A percentile compares a stretch with the other conserved stretches of the same genome.
phyloP scores from a whole-genome alignment of 2,113 vertebrate genomes.

The Pipra filicauda region DNA sequence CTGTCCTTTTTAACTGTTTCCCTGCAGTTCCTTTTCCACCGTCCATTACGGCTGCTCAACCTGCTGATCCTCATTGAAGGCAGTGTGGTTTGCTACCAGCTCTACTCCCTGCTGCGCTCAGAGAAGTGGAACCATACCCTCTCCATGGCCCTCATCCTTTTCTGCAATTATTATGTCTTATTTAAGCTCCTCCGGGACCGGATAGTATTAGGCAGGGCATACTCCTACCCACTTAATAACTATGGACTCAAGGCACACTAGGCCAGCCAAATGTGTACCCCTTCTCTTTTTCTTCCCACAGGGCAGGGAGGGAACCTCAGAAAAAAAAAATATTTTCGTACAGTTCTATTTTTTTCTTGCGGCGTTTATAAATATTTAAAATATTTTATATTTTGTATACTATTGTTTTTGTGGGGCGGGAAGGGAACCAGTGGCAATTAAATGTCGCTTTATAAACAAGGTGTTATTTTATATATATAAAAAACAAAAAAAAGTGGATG shows the following conservation, averaged over 20 bases:
- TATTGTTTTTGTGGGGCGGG: slow-evolving; percentile 80
- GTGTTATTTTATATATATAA: slow-evolving; percentile 74
- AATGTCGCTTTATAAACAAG: slow-evolving; percentile 79
- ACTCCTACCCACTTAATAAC: slow-evolving; percentile 87
- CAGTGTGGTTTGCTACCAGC: slow-evolving; percentile 94
- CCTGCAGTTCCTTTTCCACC: slow-evolving; percentile 93
- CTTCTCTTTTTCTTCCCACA: neutral
- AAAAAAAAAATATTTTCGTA: slow-evolving; percentile 94
- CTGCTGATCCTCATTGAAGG: slow-evolving; percentile 95
- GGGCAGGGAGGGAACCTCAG: slow-evolving; percentile 75
- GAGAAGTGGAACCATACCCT: slow-evolving; percentile 99
- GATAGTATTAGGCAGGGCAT: slow-evolving; percentile 95
- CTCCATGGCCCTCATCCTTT: slow-evolving; percentile 96
- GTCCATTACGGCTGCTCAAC: slow-evolving; percentile 97
- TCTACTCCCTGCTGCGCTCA: slow-evolving; percentile 94
- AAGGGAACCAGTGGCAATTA: slow-evolving; percentile 77
- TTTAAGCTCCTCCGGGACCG: slow-evolving; percentile 97
- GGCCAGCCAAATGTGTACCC: slow-evolving; percentile 1
- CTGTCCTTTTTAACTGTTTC: neutral
- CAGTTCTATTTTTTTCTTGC: slow-evolving; percentile 99
- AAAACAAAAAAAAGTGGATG: neutral
- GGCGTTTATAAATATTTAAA: slow-evolving; percentile 99
- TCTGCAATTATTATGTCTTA: slow-evolving; percentile 99
- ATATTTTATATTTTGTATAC: slow-evolving; percentile 99
- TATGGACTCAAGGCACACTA: slow-evolving; percentile 92